Conservation (phyloP, 2,797 vertebrate genomes). For the Adelosebastes latens region DNA sequence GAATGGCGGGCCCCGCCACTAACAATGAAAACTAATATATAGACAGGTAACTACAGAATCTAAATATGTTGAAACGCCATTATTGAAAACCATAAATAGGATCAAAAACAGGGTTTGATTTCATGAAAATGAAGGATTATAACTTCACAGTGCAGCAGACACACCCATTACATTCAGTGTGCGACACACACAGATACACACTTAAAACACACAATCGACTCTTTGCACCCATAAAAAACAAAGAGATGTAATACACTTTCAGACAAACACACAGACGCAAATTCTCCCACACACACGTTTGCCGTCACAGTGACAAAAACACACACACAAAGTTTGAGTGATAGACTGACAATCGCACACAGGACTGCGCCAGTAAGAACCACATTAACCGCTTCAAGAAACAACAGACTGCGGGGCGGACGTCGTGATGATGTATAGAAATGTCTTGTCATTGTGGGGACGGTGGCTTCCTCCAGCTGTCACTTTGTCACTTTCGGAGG, state of each 20-base stretch:
- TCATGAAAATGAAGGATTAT: background rate
- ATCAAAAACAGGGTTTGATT: background rate
- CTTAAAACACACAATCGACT: background rate
- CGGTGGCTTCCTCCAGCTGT: conserved; percentile 30
- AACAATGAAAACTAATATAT: background rate
- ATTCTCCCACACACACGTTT: background rate
- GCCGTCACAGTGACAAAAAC: conserved; percentile 33
- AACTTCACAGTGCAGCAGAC: background rate
- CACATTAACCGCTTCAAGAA: conserved; percentile 50
- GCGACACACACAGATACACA: background rate
- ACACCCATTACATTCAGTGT: background rate
- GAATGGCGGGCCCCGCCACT: background rate
- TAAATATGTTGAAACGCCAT: background rate
- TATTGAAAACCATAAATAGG: background rate
- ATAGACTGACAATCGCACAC: conserved; percentile 29
- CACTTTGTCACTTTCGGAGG: conserved; percentile 42
- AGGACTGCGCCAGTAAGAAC: conserved; percentile 19
- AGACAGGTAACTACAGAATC: background rate
- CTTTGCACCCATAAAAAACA: background rate
- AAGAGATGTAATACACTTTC: background rate
- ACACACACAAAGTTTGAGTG: conserved; percentile 19
- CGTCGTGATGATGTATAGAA: conserved; percentile 45
- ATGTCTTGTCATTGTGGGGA: conserved; percentile 21
- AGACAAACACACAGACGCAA: background rate
- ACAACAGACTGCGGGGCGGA: conserved; percentile 29